These are phyloP conservation scores for Heliocidaris erythrogramma DNA, from an alignment of 35 echinoderm and acorn worm species.

Conservation along the genomic window DNA sequence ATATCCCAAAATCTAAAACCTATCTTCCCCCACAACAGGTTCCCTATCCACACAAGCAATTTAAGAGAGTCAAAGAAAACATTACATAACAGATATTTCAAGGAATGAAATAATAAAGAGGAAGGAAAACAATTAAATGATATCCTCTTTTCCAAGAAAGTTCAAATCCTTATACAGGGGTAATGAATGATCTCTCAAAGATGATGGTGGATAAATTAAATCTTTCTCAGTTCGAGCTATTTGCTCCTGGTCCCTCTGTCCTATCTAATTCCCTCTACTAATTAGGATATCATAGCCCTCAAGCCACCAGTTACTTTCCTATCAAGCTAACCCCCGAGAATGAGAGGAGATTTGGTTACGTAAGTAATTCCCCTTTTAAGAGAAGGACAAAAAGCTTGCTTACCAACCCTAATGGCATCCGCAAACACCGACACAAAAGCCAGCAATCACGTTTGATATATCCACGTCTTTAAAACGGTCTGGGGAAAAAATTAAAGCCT, in stretches of 20 bases:
- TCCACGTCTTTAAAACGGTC: neutral
- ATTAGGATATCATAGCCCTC: neutral
- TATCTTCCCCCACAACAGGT: too few relatives aligned
- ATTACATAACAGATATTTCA: too few relatives aligned
- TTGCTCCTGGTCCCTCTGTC: neutral
- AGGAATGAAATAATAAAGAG: too few relatives aligned
- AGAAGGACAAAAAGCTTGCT: neutral
- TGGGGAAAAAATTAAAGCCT: neutral
- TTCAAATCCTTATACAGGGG: neutral
- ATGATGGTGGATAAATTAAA: neutral
- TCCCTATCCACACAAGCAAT: too few relatives aligned
- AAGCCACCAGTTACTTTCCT: neutral
- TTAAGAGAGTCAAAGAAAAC: too few relatives aligned
- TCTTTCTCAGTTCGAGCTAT: neutral
- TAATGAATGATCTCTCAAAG: neutral
- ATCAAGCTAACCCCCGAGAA: neutral
- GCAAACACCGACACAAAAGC: neutral
- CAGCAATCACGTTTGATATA: neutral
- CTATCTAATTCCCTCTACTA: neutral
- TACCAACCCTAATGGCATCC: neutral
- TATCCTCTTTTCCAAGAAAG: neutral
- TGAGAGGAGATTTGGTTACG: neutral
- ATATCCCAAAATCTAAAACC: too few relatives aligned
- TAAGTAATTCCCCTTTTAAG: neutral
- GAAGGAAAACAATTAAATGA: neutral